Evolutionary conservation across 1,140 invertebrate genomes (phyloP).

Genomic region (Procambarus clarkii): DNA sequence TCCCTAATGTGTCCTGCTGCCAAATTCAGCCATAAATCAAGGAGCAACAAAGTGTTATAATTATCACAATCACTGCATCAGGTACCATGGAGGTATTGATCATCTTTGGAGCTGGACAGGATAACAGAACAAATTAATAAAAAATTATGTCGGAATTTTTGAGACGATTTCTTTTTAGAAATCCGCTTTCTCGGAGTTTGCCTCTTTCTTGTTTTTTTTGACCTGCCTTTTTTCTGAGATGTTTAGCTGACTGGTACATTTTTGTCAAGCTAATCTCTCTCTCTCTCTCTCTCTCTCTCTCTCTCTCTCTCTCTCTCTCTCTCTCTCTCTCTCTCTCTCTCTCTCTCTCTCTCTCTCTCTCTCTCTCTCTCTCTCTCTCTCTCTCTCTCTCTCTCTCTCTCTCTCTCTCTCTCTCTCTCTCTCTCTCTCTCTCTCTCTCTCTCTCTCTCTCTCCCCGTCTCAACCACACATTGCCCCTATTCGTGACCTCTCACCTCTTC

Average conservation of each 20-base stretch:
- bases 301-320: conserved; percentile 20
- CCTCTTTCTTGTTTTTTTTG: no score
- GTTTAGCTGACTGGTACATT: no score
- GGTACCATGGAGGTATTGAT: neutral
- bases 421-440: neutral
- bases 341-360: neutral
- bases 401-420: neutral
- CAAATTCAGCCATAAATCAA: neutral
- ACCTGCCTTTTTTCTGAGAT: no score
- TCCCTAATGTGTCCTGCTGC: neutral
- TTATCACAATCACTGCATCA: conserved; percentile 1
- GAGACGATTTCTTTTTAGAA: no score
- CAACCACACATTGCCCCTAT: no score
- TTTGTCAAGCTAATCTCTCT: neutral
- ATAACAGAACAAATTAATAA: no score
- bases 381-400: neutral
- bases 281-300: conserved; percentile 17
- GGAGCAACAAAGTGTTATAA: conserved; percentile 2
- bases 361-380: neutral
- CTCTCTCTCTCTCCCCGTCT: conserved; percentile 10
- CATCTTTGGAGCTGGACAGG: neutral
- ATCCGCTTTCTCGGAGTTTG: no score
- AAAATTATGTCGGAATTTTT: no score
- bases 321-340: neutral
- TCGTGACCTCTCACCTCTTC: no score